Conservation (phyloP, 2,113 vertebrate species). For the Alethe castanea region DNA sequence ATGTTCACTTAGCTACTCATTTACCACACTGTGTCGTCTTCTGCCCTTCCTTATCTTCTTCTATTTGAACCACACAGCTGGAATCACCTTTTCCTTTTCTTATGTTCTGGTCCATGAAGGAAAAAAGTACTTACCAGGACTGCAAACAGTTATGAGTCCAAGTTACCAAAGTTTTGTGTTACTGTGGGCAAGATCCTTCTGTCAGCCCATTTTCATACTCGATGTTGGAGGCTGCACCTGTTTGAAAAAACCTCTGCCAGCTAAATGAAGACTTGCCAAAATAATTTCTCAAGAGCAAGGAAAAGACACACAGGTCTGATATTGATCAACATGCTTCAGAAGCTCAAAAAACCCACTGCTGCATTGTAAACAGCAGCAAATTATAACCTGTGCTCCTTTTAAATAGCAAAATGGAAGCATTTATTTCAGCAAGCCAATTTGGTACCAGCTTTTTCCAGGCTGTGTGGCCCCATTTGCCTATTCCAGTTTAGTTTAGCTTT, state of each 20-base stretch:
- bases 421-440: slow-evolving; percentile 20
- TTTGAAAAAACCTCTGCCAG: not conserved
- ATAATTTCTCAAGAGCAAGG: not conserved
- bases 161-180: not conserved
- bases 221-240: not conserved
- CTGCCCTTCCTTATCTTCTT: not conserved
- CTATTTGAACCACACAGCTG: not conserved
- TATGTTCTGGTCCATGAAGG: not conserved
- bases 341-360: not conserved
- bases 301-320: not conserved
- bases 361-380: not conserved
- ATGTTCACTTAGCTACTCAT: not conserved
- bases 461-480: not conserved
- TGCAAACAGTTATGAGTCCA: not conserved
- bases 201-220: not conserved
- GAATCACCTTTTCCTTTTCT: not conserved
- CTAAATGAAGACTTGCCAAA: not conserved
- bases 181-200: not conserved
- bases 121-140: not conserved
- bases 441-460: slow-evolving; percentile 9
- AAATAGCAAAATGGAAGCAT: not conserved
- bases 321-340: not conserved
- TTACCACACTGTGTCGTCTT: not conserved
- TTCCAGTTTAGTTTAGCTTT: slow-evolving; percentile 43
- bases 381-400: not conserved